Evolutionary conservation across 2,113 vertebrate species (phyloP).

Genomic region (Tylochromis polylepis): DNA sequence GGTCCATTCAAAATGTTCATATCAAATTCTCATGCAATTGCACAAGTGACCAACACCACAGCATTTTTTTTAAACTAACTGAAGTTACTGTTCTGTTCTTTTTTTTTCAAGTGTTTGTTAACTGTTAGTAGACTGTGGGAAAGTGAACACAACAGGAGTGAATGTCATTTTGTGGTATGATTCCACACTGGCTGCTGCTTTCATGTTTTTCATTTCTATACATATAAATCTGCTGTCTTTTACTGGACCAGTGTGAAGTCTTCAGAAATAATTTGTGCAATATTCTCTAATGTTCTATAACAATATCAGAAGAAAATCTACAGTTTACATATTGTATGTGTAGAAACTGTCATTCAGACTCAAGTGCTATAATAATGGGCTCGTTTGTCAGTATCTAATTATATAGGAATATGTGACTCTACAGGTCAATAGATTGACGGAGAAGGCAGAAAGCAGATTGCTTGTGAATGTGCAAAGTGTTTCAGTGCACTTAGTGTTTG

Average conservation of each 20-base stretch:
- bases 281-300: not conserved
- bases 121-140: not conserved
- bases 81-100: not conserved
- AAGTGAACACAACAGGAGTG: not conserved
- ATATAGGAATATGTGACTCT: not conserved
- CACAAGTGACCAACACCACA: not conserved
- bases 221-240: not conserved
- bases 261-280: slow-evolving; percentile 11
- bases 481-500: not conserved
- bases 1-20: not conserved
- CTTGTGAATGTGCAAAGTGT: not conserved
- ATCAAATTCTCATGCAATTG: not conserved
- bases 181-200: not conserved
- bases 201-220: not conserved
- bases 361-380: not conserved
- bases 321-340: not conserved
- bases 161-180: not conserved
- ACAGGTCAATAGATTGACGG: not conserved
- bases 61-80: not conserved
- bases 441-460: not conserved
- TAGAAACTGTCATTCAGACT: not conserved
- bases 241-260: not conserved
- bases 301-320: not conserved
- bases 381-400: not conserved
- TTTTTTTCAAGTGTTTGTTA: not conserved